Evolutionary conservation across 2,888 invertebrate species (phyloP).

Genomic region (Myopa tessellatipennis): DNA sequence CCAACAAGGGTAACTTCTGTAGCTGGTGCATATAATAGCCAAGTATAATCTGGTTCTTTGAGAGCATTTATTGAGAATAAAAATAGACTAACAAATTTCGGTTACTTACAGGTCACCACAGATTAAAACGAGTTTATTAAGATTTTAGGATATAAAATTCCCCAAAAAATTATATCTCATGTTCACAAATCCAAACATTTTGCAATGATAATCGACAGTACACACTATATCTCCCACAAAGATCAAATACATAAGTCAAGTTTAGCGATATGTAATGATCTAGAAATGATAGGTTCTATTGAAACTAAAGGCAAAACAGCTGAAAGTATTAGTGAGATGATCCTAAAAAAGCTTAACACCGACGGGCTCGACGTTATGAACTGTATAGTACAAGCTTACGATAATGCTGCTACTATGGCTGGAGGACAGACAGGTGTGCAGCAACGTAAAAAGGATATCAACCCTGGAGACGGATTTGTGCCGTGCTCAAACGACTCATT

Average conservation of each 20-base stretch:
- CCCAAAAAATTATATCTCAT: slow-evolving; percentile 34
- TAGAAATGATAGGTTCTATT: too few species aligned
- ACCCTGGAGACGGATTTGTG: slow-evolving; percentile 38
- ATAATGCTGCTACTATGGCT: slow-evolving; percentile 38
- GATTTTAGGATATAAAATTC: slow-evolving; percentile 33
- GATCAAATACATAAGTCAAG: slow-evolving; percentile 17
- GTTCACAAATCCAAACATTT: too few species aligned
- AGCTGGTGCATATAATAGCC: not conserved
- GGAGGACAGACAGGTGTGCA: slow-evolving; percentile 35
- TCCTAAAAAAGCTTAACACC: too few species aligned
- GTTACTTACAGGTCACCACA: not conserved
- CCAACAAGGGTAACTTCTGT: not conserved
- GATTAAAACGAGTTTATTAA: slow-evolving; percentile 10
- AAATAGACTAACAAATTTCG: too few species aligned
- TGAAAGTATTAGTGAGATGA: too few species aligned
- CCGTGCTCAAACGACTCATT: too few species aligned
- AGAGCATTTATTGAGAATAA: too few species aligned
- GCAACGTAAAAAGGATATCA: slow-evolving; percentile 31
- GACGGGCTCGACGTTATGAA: slow-evolving; percentile 34
- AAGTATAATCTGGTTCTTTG: not conserved
- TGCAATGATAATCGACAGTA: slow-evolving; percentile 32
- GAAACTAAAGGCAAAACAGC: too few species aligned
- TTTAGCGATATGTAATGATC: too few species aligned
- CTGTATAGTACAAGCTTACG: slow-evolving; percentile 37
- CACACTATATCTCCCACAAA: slow-evolving; percentile 23